Evolutionary conservation across 2,888 invertebrate genomes (phyloP).

Genomic region (Polydrusus tereticollis): DNA sequence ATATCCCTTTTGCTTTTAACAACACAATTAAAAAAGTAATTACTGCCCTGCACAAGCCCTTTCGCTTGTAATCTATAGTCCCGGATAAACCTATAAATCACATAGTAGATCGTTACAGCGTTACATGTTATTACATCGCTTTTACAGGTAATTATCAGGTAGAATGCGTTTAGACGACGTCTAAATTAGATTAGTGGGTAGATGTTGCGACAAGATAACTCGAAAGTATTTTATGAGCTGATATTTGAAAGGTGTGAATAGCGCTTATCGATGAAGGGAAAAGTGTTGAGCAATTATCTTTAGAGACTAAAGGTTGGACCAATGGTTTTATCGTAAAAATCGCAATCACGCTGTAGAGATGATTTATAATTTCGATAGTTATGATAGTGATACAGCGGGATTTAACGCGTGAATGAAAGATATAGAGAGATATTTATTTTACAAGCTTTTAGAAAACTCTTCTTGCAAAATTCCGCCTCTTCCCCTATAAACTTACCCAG

Average conservation of each 20-base stretch:
- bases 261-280: slow-evolving; percentile 9
- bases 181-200: slow-evolving; percentile 40
- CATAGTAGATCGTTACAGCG: slow-evolving; percentile 14
- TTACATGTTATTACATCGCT: slow-evolving; percentile 36
- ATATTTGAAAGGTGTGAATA: slow-evolving; percentile 24
- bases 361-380: too few species aligned
- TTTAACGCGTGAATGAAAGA: too few species aligned
- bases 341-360: too few species aligned
- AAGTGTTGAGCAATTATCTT: slow-evolving; percentile 18
- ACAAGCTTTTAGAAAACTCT: too few species aligned
- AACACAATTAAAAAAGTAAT: not conserved
- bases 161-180: slow-evolving; percentile 37
- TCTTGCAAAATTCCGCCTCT: too few species aligned
- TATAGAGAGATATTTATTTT: too few species aligned
- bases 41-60: not conserved
- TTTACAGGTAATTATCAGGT: slow-evolving; percentile 42
- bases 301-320: slow-evolving; percentile 5
- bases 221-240: slow-evolving; percentile 19
- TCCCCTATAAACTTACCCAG: too few species aligned
- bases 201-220: slow-evolving; percentile 39
- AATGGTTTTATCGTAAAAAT: too few species aligned
- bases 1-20: not conserved
- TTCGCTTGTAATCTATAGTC: not conserved
- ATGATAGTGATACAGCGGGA: too few species aligned
- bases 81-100: slow-evolving; percentile 37